Conservation (phyloP, 2,888 invertebrate species). For the Erebia aethiops region DNA sequence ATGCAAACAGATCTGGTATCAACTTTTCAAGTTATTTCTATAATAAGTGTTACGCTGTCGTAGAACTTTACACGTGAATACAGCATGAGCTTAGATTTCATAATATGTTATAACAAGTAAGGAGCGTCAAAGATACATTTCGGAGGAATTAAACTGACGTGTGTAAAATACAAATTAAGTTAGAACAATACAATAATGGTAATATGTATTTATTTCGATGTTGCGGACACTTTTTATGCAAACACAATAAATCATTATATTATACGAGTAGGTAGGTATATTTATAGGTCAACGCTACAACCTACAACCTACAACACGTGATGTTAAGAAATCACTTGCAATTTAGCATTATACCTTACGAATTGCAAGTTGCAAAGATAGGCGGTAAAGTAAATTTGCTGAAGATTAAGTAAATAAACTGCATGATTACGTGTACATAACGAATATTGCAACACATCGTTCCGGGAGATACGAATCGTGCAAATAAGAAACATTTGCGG, state of each 20-base stretch:
- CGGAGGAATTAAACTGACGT: too few species aligned
- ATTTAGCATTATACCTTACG: not conserved
- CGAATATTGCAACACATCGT: constrained; percentile 34
- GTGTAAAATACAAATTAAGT: too few species aligned
- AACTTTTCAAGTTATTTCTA: not conserved
- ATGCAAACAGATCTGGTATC: not conserved
- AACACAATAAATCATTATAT: not conserved
- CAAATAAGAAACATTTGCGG: constrained; percentile 67
- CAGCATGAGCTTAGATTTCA: not conserved
- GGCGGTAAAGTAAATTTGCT: constrained; percentile 13
- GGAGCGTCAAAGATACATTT: too few species aligned
- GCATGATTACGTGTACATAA: constrained; percentile 30
- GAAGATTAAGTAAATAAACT: constrained; percentile 24
- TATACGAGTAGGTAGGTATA: not conserved
- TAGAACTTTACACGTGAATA: not conserved
- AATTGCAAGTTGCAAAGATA: constrained; percentile 7
- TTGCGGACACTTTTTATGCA: too few species aligned
- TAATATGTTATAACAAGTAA: not conserved
- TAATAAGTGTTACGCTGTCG: not conserved
- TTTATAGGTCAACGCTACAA: not conserved
- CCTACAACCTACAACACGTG: not conserved
- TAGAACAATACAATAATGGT: too few species aligned
- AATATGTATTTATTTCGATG: too few species aligned
- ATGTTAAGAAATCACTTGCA: constrained; percentile 4
- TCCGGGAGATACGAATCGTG: constrained; percentile 38